These are phyloP conservation scores for Mormyrus lacerda DNA, from an alignment of 2,113 vertebrate genomes.

Conservation along the genomic window DNA sequence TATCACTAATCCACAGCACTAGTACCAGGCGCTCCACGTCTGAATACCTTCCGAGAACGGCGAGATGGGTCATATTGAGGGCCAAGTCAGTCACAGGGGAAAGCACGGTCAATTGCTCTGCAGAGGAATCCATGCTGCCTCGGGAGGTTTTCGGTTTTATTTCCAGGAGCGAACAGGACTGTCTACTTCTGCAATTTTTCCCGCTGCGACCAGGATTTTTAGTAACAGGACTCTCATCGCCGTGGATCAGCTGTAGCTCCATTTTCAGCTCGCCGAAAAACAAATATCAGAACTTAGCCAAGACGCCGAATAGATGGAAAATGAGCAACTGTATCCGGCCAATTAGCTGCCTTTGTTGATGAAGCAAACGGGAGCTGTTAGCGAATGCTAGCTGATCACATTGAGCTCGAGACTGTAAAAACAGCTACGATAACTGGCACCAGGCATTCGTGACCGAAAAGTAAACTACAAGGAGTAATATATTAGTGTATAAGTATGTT, in stretches of 20 bases:
- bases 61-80: slow-evolving; percentile 69
- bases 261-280: slow-evolving; percentile 30
- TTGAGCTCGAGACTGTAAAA: neutral
- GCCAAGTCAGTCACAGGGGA: slow-evolving; percentile 78
- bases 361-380: neutral
- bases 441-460: neutral
- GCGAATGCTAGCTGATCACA: neutral
- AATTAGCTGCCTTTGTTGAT: neutral
- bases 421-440: neutral
- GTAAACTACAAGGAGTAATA: neutral
- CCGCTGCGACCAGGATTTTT: neutral
- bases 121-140: slow-evolving; percentile 52
- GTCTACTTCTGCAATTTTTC: slow-evolving; percentile 38
- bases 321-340: neutral
- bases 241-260: slow-evolving; percentile 37
- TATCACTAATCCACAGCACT: slow-evolving; percentile 22
- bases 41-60: slow-evolving; percentile 71
- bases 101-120: slow-evolving; percentile 52
- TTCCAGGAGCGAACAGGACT: slow-evolving; percentile 28
- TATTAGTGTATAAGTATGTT: neutral
- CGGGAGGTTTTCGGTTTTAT: slow-evolving; percentile 35
- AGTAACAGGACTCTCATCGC: slow-evolving; percentile 37
- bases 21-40: slow-evolving; percentile 19
- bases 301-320: neutral
- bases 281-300: neutral